Evolutionary conservation across 2,888 invertebrate species (phyloP).

Genomic region (Cephus pygmeus): DNA sequence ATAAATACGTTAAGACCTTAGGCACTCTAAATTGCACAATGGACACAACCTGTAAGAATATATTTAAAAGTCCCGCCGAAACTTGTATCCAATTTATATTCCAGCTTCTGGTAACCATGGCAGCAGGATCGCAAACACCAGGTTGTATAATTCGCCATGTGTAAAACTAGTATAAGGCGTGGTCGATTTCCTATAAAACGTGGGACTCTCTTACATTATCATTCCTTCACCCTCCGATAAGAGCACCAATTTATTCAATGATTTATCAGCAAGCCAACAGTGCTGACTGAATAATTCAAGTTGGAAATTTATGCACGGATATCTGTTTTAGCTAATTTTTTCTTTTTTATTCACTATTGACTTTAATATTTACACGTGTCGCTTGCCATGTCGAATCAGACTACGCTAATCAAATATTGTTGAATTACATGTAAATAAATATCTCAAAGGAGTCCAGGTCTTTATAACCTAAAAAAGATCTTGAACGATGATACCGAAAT

Average conservation of each 20-base stretch:
- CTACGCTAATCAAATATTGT: neutral
- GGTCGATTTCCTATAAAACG: constrained; percentile 13
- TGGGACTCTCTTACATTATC: constrained; percentile 7
- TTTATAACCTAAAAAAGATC: neutral
- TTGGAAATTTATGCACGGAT: neutral
- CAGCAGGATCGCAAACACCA: neutral
- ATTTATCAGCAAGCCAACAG: neutral
- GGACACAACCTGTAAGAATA: neutral
- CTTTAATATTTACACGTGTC: neutral
- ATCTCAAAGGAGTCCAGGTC: neutral
- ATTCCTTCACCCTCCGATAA: constrained; percentile 5
- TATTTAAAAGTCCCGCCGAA: neutral
- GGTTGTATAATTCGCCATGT: constrained; percentile 39
- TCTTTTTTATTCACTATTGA: neutral
- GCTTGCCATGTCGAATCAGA: neutral
- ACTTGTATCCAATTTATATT: neutral
- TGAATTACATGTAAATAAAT: neutral
- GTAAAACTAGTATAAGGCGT: constrained; percentile 12
- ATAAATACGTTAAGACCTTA: neutral
- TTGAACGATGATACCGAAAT: neutral
- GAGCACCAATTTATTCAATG: neutral
- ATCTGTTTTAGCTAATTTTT: neutral
- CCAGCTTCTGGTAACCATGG: neutral
- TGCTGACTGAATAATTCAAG: neutral
- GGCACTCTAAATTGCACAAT: neutral